Base-by-base conservation (phyloP, 1,140 invertebrate genomes). In the Macrocentrus cingulum region DNA sequence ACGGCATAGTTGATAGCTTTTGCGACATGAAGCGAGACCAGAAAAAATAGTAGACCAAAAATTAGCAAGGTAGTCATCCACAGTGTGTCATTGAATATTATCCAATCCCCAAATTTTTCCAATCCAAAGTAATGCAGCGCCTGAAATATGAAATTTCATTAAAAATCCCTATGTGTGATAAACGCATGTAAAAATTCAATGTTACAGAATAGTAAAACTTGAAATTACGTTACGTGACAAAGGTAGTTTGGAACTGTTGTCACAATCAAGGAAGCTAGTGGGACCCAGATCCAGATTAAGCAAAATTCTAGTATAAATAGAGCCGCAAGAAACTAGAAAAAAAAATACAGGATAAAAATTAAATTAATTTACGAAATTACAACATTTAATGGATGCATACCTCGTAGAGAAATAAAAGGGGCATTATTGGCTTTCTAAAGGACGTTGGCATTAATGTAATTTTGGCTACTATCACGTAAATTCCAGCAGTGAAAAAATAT, bases 271-370 rank as follows among this genome's bases (percentile, higher is more conserved):
- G 66, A 39, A n/a, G 74, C 65, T 1, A 75, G 66, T 0, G 72
- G 71, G 8, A 59, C 63, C 72, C 73, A 75, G 5, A 73, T 59
- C 46, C 67, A 75, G 2, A 64, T 62, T 0, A 65, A 44, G 15
- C 62, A 41, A 50, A 73, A 75, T 53, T 75, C 73, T 49, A 75
- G 39, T 4, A 75, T 41, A 45, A 75, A 75, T 1, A 67, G 42
- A 1, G 68, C 66, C 9, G 64, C 66, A 11, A 75, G 22, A 63
- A 75, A 72, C 72, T 75, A n/a, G 18, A 9, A 66, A 61, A 18
- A n/a, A 39, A 13, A 23, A 36, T 22, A 20, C 9, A 16, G 23
- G 59, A 22, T 11, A 2, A 59, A 37, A 36, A 49, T 13, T 19
- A 2, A 37, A 5, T 0, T 48, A 22, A 29, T 41, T 53, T 8